Base-by-base conservation (phyloP, 2,113 vertebrate species). In the Marmota monax region DNA sequence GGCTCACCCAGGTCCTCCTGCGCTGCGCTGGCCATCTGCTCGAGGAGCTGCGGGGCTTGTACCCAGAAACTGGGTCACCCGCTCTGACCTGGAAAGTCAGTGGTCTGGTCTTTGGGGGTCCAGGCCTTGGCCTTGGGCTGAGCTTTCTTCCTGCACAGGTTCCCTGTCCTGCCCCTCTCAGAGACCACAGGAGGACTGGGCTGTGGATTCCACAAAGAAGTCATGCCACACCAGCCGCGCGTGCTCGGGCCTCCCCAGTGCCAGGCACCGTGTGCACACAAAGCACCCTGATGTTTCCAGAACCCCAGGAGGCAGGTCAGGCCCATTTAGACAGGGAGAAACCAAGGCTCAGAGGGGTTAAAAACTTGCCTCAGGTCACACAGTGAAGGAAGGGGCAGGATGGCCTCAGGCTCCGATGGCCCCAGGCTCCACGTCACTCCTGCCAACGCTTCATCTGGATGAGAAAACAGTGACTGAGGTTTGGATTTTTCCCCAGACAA, bases 371-470 rank as follows among this genome's bases (percentile, higher is more conserved):
- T 7, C 9, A 22, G 70, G 20, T 56, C 11, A 32, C 42, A 23
- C 1, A 12, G 27, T 2, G 0, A 25, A 18, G 37, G 67, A 12
- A 29, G 27, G 0, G 5, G 42, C 65, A 65, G n/a, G 7, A 18
- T 7, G 1, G 22, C 61, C 56, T 5, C 3, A 3, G 37, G 22
- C 56, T 11, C 56, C 10, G 1, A 51, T 20, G 67, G 17, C 39
- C 25, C 23, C 18, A 2, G 22, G 32, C 32, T n/a, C 67, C 67
- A 4, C 7, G 2, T 6, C 12, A 17, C 23, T 11, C 61, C 67
- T 3, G 16, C 9, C 3, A 14, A 39, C 0, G 12, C 51, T 67
- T 1, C 0, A 1, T 39, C 65, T 14, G 0, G 0, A 10, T 0
- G 14, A 79, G 76, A 82, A 74, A n/a, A 32, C 20, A 9, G 27